A percentile compares a stretch with the other conserved stretches of the same genome.
These are phyloP conservation scores for Taeniopygia guttata DNA, from an alignment of 2,797 vertebrate species.

Conservation along the genomic window DNA sequence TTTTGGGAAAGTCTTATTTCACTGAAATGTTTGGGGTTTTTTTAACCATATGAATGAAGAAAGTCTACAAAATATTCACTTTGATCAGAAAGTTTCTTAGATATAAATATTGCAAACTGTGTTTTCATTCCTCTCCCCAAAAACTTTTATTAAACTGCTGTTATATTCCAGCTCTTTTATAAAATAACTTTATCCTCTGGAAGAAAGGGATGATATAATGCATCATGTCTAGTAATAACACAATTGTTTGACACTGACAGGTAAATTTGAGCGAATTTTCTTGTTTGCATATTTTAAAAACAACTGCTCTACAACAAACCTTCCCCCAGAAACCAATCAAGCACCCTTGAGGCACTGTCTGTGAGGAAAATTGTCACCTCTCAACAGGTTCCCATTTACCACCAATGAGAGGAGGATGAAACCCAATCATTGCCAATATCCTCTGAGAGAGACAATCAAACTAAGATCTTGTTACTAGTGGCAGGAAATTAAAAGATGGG, in stretches of 20 bases:
- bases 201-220: neutral
- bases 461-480: neutral
- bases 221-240: neutral
- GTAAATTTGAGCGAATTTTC: neutral
- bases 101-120: neutral
- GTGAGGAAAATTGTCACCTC: neutral
- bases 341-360: neutral
- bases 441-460: neutral
- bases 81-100: neutral
- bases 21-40: neutral
- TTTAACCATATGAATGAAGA: neutral
- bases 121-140: neutral
- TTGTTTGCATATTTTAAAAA: neutral
- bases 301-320: neutral
- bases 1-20: neutral
- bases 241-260: neutral
- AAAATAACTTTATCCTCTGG: neutral
- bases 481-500: neutral
- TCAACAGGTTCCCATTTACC: neutral
- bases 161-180: neutral
- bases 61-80: neutral
- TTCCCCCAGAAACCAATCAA: neutral
- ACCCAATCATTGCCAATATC: neutral
- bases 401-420: neutral
- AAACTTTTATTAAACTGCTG: neutral